Base-by-base conservation (phyloP, 1,140 invertebrate genomes). In the Mercenaria mercenaria region DNA sequence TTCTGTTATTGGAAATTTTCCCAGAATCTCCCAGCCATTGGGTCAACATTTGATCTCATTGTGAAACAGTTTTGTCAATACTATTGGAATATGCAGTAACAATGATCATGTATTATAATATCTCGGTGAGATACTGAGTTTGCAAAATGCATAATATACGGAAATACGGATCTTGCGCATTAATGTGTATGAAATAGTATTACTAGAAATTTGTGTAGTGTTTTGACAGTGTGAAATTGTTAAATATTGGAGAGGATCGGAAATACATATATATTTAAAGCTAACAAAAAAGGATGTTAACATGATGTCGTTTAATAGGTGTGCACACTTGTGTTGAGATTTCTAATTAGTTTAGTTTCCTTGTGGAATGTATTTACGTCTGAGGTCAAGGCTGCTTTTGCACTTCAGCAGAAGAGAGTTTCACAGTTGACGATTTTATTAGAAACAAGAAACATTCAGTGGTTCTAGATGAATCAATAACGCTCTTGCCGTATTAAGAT, bases 1-100 rank as follows among this genome's bases (percentile, higher is more conserved):
- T n/a, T n/a, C 41, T 26, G 72, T 76, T 76, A 76, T 76, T 76
- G 72, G 72, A 76, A 76, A 76, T 23, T 76, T 76, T 76, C 39
- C 72, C 72, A 50, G 72, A 64, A 29, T 64, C 59, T 26, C 59
- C n/a, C 26, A 11, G 72, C 72, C 72, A 43, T 26, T 76, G 72
- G 72, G 72, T 76, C 72, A 76, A 76, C 39, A 43, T 76, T 76
- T 76, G 41, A 76, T 76, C 72, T 76, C 59, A 29, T 64, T 41
- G 39, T 41, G 41, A n/a, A 76, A 76, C 3, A 23, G 41, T 47
- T 76, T 76, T 76, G 72, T 76, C 72, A 76, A 76, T 76, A 76
- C 59, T 64, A 64, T 64, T 64, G 26, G 59, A 64, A 64, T 56
- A 64, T 64, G 59, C 26, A n/a, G 59, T 64, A 29, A 64, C n/a